A percentile compares a stretch with the other conserved stretches of the same genome.
These are phyloP conservation scores for Campaea margaritaria DNA, from an alignment of 2,888 invertebrate genomes.

Conservation along the genomic window DNA sequence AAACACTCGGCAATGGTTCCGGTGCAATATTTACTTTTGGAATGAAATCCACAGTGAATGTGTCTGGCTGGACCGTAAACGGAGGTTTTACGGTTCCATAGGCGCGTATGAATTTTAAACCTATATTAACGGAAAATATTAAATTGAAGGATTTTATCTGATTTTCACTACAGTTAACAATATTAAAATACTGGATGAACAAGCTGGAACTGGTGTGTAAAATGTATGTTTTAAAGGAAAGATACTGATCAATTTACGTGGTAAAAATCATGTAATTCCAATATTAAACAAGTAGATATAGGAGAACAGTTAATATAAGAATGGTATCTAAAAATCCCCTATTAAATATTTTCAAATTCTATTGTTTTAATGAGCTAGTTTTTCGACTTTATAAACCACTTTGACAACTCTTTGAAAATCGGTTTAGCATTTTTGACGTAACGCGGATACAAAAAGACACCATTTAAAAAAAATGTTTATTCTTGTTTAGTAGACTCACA, in stretches of 20 bases:
- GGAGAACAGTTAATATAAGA: not conserved
- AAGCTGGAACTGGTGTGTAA: too few relatives aligned
- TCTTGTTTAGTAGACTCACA: too few relatives aligned
- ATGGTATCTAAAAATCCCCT: too few relatives aligned
- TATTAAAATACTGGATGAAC: too few relatives aligned
- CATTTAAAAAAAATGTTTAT: too few relatives aligned
- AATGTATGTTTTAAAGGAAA: too few relatives aligned
- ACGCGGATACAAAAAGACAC: too few relatives aligned
- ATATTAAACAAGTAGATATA: not conserved
- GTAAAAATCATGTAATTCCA: not conserved
- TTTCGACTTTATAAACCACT: too few relatives aligned
- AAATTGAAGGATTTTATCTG: slow-evolving; percentile 9
- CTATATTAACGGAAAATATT: slow-evolving; percentile 17
- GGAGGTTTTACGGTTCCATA: slow-evolving; percentile 21
- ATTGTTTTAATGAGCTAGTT: not conserved
- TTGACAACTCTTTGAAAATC: too few relatives aligned
- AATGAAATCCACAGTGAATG: slow-evolving; percentile 46
- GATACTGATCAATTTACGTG: not conserved
- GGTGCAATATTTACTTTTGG: slow-evolving; percentile 54
- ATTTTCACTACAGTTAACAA: not conserved
- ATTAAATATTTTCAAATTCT: too few relatives aligned
- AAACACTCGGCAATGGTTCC: slow-evolving; percentile 58
- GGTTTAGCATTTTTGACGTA: too few relatives aligned
- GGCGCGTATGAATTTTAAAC: slow-evolving; percentile 25
- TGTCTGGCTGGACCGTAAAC: slow-evolving; percentile 25